These are phyloP conservation scores for Philopedon plagiatum DNA, from an alignment of 2,888 invertebrate genomes.

Conservation along the genomic window DNA sequence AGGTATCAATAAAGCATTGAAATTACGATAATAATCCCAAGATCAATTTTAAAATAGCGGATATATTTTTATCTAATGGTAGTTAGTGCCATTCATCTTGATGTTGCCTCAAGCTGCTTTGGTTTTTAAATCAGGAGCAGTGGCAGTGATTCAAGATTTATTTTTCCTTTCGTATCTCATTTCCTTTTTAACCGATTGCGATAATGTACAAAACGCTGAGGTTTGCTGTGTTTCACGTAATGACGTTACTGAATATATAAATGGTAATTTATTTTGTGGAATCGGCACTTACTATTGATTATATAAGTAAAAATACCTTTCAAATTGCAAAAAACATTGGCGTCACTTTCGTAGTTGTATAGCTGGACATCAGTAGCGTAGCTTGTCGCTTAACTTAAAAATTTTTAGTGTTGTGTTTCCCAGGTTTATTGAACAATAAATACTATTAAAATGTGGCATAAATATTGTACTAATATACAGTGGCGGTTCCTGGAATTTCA, in stretches of 20 bases:
- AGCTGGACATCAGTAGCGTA: background rate
- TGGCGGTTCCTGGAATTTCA: no score
- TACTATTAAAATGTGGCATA: no score
- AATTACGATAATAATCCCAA: background rate
- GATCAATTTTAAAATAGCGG: slow-evolving; percentile 20
- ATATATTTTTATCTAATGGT: slow-evolving; percentile 37
- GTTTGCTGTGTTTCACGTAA: slow-evolving; percentile 33
- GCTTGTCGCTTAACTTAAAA: no score
- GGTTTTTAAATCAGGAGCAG: slow-evolving; percentile 37
- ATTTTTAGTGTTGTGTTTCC: no score
- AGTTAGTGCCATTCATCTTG: slow-evolving; percentile 40
- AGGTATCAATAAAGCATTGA: no score
- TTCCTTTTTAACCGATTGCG: slow-evolving; percentile 38
- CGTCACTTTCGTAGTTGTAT: background rate
- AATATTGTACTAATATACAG: no score
- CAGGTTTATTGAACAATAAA: no score
- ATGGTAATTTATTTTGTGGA: slow-evolving; percentile 31
- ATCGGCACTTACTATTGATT: slow-evolving; percentile 36
- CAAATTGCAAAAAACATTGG: slow-evolving; percentile 11
- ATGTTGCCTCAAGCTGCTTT: slow-evolving; percentile 27
- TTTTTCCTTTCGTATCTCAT: slow-evolving; percentile 47
- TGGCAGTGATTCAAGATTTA: slow-evolving; percentile 43
- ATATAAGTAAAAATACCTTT: slow-evolving; percentile 7
- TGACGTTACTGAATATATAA: slow-evolving; percentile 36
- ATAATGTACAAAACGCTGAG: slow-evolving; percentile 43